Evolutionary conservation across 2,113 vertebrate genomes (phyloP).

Genomic region (Gorsachius goisagi): DNA sequence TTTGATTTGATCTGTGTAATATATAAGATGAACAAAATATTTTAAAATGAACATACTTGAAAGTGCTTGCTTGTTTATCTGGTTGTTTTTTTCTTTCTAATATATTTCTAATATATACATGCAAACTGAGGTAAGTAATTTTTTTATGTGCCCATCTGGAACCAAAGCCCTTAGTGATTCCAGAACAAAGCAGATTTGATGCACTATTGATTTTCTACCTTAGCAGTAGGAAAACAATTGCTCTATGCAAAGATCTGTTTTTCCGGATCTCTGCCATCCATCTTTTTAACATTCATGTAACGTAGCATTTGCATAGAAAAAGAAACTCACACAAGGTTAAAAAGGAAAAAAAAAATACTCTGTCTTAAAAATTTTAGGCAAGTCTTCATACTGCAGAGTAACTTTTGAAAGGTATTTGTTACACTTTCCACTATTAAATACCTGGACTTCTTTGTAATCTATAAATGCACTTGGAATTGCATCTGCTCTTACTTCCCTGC

Average conservation of each 20-base stretch:
- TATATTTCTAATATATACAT: background rate
- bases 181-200: conserved; percentile 52
- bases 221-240: conserved; percentile 49
- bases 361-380: background rate
- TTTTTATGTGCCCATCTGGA: conserved; percentile 47
- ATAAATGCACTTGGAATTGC: background rate
- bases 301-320: background rate
- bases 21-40: background rate
- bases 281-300: conserved; percentile 14
- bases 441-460: background rate
- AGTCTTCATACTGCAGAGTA: background rate
- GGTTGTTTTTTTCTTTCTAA: background rate
- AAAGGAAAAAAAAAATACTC: background rate
- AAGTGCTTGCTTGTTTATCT: background rate
- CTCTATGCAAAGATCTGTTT: conserved; percentile 7
- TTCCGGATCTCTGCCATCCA: conserved; percentile 9
- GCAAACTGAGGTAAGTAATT: conserved; percentile 37
- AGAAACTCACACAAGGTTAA: background rate
- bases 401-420: background rate
- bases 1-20: background rate
- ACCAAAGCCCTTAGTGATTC: conserved; percentile 25
- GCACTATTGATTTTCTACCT: conserved; percentile 66
- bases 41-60: background rate
- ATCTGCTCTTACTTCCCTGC: background rate
- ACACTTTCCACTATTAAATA: background rate